A percentile compares a stretch with the other conserved stretches of the same genome.
phyloP scores from a whole-genome alignment of 1,140 invertebrate genomes.

The Drosophila lowei region DNA sequence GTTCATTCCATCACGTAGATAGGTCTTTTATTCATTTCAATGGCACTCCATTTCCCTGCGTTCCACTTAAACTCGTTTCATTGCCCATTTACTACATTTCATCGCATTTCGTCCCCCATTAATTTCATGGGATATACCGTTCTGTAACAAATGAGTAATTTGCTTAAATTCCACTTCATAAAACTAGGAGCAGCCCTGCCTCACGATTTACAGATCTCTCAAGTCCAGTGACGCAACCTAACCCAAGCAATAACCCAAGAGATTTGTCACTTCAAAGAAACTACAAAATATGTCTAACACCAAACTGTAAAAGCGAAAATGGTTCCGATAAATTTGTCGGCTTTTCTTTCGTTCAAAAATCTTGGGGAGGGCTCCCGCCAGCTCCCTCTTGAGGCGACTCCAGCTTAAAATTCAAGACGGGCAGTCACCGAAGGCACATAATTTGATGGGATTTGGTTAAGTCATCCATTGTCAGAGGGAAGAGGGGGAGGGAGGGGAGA shows the following conservation, averaged over 20 bases:
- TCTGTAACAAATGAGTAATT: too few relatives aligned
- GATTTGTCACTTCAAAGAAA: conserved; percentile 40
- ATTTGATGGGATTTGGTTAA: conserved; percentile 77
- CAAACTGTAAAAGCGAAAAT: not conserved
- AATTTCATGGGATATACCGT: too few relatives aligned
- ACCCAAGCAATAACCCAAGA: not conserved
- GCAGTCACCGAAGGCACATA: conserved; percentile 66
- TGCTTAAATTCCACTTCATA: too few relatives aligned
- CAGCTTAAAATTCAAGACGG: conserved; percentile 74
- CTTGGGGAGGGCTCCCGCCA: conserved; percentile 2
- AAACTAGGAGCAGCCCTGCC: too few relatives aligned
- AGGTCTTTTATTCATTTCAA: too few relatives aligned
- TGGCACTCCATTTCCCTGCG: too few relatives aligned
- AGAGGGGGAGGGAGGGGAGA: not conserved
- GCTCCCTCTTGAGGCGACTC: not conserved
- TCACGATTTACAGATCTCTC: too few relatives aligned
- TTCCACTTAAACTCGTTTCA: too few relatives aligned
- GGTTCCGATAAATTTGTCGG: conserved; percentile 37
- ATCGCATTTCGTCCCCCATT: not conserved
- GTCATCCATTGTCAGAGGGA: conserved; percentile 52
- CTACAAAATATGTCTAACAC: conserved; percentile 32
- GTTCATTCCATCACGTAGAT: too few relatives aligned
- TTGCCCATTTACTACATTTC: not conserved
- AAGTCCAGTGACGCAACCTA: too few relatives aligned
- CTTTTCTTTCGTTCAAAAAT: conserved; percentile 34